A percentile compares a stretch with the other conserved stretches of the same genome.
Evolutionary conservation across 2,113 vertebrate genomes (phyloP).

Genomic region (Mus pahari): DNA sequence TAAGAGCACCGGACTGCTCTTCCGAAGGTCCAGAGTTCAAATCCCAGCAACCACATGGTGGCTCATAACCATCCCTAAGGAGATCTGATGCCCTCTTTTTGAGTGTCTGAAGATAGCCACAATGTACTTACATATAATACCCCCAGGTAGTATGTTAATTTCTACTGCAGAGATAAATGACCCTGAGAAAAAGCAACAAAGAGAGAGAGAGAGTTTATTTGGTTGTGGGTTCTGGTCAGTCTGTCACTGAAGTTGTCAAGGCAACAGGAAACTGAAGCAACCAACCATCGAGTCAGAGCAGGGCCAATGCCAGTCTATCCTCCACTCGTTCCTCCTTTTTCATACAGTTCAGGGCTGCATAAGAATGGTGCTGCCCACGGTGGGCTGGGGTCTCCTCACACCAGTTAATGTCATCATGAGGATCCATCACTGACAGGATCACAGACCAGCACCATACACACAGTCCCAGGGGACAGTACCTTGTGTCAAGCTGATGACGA

Average conservation of each 20-base stretch:
- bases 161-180: background rate
- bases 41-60: too few species aligned
- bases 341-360: background rate
- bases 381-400: background rate
- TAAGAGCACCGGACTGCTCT: too few species aligned
- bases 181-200: background rate
- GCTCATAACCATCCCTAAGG: too few species aligned
- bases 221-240: background rate
- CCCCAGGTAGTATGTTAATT: background rate
- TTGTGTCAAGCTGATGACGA: background rate
- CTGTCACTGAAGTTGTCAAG: background rate
- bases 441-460: background rate
- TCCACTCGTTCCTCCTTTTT: background rate
- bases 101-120: too few species aligned
- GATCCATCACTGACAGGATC: background rate
- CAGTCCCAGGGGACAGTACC: background rate
- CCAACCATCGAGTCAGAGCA: background rate
- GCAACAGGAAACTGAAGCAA: background rate
- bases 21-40: too few species aligned
- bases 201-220: background rate
- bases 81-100: too few species aligned
- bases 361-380: background rate
- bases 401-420: background rate
- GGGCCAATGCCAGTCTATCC: fast-evolving
- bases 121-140: too few species aligned